Base-by-base conservation (phyloP, 1,140 invertebrate genomes). In the Aphis craccivora region DNA sequence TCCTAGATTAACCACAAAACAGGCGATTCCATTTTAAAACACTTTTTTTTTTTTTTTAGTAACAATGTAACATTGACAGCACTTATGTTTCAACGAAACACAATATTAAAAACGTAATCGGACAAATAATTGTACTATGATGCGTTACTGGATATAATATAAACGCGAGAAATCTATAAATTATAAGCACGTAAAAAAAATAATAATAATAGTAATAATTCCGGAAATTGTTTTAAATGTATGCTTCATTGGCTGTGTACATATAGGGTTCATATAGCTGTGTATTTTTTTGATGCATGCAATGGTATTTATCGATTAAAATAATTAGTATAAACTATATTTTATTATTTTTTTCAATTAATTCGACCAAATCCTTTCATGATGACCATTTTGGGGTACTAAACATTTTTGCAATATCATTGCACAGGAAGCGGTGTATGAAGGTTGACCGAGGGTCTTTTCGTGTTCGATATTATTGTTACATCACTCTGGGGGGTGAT, bases 1-100 rank as follows among this genome's bases (percentile, higher is more conserved):
- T 83, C 81, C 37, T 51, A n/a, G n/a, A 92, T 43, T 53, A 93
- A 84, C 91, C 91, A 93, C 48, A 86, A 93, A 86, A 93, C 91
- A 51, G 25, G 8, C 48, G 81, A 91, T 91, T 91, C 48, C 43
- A 90, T 90, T 51, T 89, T 90, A 90, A 40, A 90, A 55, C 55
- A 43, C 37, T 43, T 90, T 90, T 90, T 90, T 88, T 90, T 90
- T 88, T 55, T 90, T 90, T 60, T 23, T 2, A 25, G 22, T 90
- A 14, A 89, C 45, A 37, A 53, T 35, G 43, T 90, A 90, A 67
- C 53, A 43, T 67, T 90, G 89, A 67, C 89, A 43, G n/a, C 22
- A 55, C 88, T 88, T 53, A 37, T 37, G 22, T 30, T 37, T 60
- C 11, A 0, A 25, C 18, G 25, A 14, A 90, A 25, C 37, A 55